These are phyloP conservation scores for Stenichneumon culpator DNA, from an alignment of 2,888 invertebrate species.

Conservation along the genomic window DNA sequence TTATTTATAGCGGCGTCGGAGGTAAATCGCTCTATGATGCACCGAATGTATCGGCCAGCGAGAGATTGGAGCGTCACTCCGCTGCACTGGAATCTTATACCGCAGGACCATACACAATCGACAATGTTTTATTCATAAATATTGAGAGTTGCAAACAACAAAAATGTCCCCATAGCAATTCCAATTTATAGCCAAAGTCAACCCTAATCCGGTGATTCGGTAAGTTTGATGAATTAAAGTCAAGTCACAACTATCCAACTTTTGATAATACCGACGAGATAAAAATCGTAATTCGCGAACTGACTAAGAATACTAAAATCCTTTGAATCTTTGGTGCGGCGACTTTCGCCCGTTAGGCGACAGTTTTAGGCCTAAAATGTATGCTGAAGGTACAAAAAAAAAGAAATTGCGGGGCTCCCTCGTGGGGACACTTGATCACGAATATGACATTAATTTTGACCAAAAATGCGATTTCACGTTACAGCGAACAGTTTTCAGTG, in stretches of 20 bases:
- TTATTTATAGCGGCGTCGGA: slow-evolving; percentile 60
- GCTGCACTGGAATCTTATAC: neutral
- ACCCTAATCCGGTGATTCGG: neutral
- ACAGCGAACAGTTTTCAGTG: too few species aligned
- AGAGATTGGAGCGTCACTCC: neutral
- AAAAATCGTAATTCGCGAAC: neutral
- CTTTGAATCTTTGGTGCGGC: slow-evolving; percentile 91
- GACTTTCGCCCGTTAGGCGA: slow-evolving; percentile 91
- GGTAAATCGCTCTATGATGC: slow-evolving; percentile 15
- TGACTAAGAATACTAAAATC: neutral
- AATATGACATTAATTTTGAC: too few species aligned
- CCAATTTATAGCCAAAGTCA: neutral
- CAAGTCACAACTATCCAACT: too few species aligned
- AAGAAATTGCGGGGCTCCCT: too few species aligned
- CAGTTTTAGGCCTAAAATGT: too few species aligned
- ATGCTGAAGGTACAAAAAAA: too few species aligned
- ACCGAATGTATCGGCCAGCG: neutral
- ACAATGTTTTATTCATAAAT: neutral
- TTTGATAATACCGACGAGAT: neutral
- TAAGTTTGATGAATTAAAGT: too few species aligned
- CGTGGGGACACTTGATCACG: too few species aligned
- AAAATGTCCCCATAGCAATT: neutral
- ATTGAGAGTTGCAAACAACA: neutral
- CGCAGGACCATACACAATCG: neutral
- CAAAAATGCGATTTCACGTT: too few species aligned